Evolutionary conservation across 2,113 vertebrate species (phyloP), one percentile per base, ranked within the genome.

Genomic region (Maccullochella peelii): DNA sequence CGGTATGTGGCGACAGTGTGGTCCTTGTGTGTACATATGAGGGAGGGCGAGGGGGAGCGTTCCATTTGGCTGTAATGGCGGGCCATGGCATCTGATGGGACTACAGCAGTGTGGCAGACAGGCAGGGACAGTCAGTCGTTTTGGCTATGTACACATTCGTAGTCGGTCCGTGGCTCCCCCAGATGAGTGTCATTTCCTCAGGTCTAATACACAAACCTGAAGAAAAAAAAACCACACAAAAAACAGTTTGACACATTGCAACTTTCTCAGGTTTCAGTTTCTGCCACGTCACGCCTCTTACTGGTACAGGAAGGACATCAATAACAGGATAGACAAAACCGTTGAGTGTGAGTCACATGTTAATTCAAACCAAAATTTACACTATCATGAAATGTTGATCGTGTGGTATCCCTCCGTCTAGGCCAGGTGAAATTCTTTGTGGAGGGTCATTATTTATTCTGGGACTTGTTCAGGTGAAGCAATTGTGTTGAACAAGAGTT

Each of bases 141-240:
- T 99, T 99, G 98, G 98, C 98, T 98, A 98, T 98, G 97, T 98
- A 98, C 98, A 99, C 98, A 98, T 99, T 99, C 98, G 96, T 97
- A 97, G 97, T 99, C 97, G 98, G 97, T 97, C 97, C 97, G 97
- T 97, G 97, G 97, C 96, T 98, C 97, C 97, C 95, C 95, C 95
- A 95, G 93, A 95, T 61, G 33, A 96, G 95, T 94, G 96, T 98
- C 98, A 99, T 98, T 99, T 99, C 96, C 98, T 97, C 93, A 99
- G 96, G 93, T 99, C 98, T 97, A 99, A 95, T 91, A 99, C 98
- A 91, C 98, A 99, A 95, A 99, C 98, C 98, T 99, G 94, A 0
- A 27, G 27, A 69, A 82, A 38, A 38, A 33, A 33, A 33, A n/a
- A n/a, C n/a, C n/a, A n/a, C n/a, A 2, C 33, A 33, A 33, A 2